Base-by-base conservation (phyloP, 2,888 invertebrate genomes). In the Pheosia gnoma region DNA sequence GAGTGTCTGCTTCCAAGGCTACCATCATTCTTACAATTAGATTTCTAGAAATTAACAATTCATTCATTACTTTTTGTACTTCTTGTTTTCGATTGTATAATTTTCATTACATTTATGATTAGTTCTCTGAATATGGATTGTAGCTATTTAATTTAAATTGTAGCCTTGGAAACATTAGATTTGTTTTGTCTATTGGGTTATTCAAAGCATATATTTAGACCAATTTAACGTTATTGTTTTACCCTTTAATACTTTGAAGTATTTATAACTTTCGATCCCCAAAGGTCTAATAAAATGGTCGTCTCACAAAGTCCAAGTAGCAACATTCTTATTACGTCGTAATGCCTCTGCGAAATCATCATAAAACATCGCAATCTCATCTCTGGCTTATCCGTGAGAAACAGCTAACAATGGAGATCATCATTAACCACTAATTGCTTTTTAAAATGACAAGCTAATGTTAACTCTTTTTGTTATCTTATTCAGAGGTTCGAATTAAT, bases 401-500 rank as follows among this genome's bases (percentile, higher is more conserved):
- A 59, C 70, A 66, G 60, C 62, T 51, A 78, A 87, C 87, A 87
- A 87, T 86, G 73, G 75, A 69, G 60, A 71, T 79, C 78, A 70
- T 83, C 79, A 80, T 85, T 82, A 79, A 69, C 72, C 66, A 80
- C 80, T 83, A 82, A 82, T 80, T 77, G 74, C 73, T 72, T 77
- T 81, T 83, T 80, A 77, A 77, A 81, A 80, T 82, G 81, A 78
- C 81, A 80, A 76, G 72, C 78, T 75, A 66, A 83, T 81, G 82
- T 80, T 79, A 79, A 77, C 78, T 76, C 70, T 77, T 82, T 82
- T 79, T 80, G 74, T 77, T 77, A 74, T 77, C 67, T 69, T 63
- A 62, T 68, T 70, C 62, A 11, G 56, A 66, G 61, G 64, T 68
- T 68, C 57, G 66, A 68, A 74, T 71, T 69, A 64, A 72, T 74